These are phyloP conservation scores for Acanthosepion esculentum DNA, from an alignment of 2,888 invertebrate species.

Conservation along the genomic window DNA sequence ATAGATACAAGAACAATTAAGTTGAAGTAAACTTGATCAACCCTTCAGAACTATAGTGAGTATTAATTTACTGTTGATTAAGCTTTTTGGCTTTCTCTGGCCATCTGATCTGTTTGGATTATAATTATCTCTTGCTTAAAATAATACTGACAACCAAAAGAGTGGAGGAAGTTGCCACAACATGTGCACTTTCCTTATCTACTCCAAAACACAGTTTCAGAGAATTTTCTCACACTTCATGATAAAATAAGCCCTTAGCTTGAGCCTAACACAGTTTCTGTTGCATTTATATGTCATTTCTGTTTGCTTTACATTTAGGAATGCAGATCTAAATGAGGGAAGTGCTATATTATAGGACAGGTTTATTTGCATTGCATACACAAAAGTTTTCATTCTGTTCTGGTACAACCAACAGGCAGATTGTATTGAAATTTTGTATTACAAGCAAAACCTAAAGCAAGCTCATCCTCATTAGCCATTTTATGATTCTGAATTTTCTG, in stretches of 20 bases:
- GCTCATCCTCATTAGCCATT: background rate
- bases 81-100: background rate
- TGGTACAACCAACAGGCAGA: background rate
- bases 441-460: background rate
- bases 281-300: background rate
- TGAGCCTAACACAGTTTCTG: background rate
- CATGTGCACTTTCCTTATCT: background rate
- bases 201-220: background rate
- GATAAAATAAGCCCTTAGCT: background rate
- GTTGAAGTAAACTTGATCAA: background rate
- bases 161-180: background rate
- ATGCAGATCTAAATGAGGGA: background rate
- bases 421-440: background rate
- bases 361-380: background rate
- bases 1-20: background rate
- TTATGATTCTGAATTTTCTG: background rate
- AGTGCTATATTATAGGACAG: background rate
- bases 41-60: background rate
- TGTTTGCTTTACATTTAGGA: background rate
- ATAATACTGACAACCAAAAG: background rate
- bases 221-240: background rate
- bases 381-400: background rate
- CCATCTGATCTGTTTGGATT: conserved; percentile 18
- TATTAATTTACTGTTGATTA: background rate
- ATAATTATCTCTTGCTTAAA: background rate